phyloP scores from a whole-genome alignment of 2,797 vertebrate species.

The Mus spretus region DNA sequence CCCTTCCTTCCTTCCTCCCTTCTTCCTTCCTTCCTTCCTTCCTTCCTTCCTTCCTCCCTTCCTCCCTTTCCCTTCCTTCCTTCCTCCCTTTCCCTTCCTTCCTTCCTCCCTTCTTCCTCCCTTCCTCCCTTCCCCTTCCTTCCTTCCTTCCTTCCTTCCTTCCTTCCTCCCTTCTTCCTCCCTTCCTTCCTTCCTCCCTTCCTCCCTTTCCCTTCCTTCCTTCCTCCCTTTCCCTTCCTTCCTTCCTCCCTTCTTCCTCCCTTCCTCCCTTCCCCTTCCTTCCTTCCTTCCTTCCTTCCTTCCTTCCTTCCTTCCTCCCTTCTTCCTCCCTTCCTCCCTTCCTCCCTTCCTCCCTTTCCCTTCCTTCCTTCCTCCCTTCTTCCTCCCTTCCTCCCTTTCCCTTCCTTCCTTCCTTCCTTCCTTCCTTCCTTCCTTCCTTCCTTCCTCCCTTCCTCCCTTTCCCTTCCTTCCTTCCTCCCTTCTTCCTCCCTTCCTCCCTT shows the following conservation, averaged over 20 bases:
- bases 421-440: not conserved
- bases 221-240: too few species aligned
- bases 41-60: not conserved
- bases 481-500: not conserved
- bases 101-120: not conserved
- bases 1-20: too few species aligned
- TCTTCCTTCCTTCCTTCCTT: not conserved
- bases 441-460: not conserved
- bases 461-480: not conserved
- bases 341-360: too few species aligned
- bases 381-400: not conserved
- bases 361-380: too few species aligned
- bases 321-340: not conserved
- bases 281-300: too few species aligned
- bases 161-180: too few species aligned
- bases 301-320: not conserved
- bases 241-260: not conserved
- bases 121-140: not conserved
- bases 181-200: not conserved
- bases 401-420: not conserved
- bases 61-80: too few species aligned
- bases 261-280: not conserved
- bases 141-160: not conserved
- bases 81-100: not conserved
- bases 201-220: not conserved